These are phyloP conservation scores for Microvelia longipes DNA, from an alignment of 1,140 invertebrate genomes.

Conservation along the genomic window DNA sequence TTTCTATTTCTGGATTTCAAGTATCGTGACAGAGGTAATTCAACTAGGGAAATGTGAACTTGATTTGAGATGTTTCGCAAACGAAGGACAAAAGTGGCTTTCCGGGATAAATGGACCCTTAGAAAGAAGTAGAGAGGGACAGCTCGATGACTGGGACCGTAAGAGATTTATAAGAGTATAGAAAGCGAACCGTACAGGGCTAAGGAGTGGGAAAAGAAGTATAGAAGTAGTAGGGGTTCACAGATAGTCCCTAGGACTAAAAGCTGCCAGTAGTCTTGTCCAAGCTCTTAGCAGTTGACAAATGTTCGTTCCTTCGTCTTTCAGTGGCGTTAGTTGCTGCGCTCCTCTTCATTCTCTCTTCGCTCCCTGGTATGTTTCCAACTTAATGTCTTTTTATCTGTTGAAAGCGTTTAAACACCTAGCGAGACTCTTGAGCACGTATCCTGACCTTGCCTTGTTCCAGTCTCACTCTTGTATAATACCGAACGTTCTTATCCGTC, in stretches of 20 bases:
- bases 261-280: no score
- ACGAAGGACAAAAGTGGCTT: not conserved
- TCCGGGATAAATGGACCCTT: not conserved
- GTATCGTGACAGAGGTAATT: no score
- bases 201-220: not conserved
- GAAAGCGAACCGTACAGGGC: not conserved
- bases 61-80: not conserved
- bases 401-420: no score
- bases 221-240: not conserved
- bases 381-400: not conserved
- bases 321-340: not conserved
- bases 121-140: not conserved
- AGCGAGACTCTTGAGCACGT: no score
- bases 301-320: not conserved
- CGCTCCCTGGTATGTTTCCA: not conserved
- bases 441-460: not conserved
- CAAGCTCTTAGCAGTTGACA: not conserved
- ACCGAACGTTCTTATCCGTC: no score
- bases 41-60: no score
- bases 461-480: no score
- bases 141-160: not conserved
- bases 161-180: not conserved
- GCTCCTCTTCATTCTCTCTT: not conserved
- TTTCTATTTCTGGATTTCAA: no score
- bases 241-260: not conserved